These are phyloP conservation scores for Synchiropus splendidus DNA, from an alignment of 2,113 vertebrate genomes.

Conservation along the genomic window DNA sequence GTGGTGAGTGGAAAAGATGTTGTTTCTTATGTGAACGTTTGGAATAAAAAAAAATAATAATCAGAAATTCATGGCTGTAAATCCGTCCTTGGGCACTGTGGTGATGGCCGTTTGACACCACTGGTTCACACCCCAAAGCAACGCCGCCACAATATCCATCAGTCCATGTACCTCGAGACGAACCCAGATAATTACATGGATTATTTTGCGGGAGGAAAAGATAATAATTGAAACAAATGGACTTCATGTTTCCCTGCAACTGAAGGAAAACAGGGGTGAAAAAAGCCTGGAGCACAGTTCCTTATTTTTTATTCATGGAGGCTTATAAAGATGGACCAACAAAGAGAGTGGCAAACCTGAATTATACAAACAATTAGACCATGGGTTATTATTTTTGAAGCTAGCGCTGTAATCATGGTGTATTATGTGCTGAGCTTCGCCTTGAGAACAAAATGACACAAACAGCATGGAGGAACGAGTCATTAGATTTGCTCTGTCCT, in stretches of 20 bases:
- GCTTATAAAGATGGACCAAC: slow-evolving; percentile 12
- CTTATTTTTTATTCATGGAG: slow-evolving; percentile 33
- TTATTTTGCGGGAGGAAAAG: slow-evolving; percentile 24
- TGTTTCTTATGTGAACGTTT: slow-evolving; percentile 11
- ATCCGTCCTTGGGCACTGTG: too few relatives aligned
- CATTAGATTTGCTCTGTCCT: slow-evolving; percentile 40
- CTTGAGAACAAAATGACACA: slow-evolving; percentile 36
- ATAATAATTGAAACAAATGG: slow-evolving; percentile 49
- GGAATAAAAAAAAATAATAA: too few relatives aligned
- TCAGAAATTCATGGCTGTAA: neutral
- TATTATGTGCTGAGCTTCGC: slow-evolving; percentile 27
- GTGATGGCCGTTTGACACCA: slow-evolving; percentile 16
- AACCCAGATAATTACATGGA: slow-evolving; percentile 43
- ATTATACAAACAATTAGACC: slow-evolving; percentile 36
- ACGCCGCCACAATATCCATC: too few relatives aligned
- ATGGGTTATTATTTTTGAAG: slow-evolving; percentile 27
- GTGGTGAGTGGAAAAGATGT: too few relatives aligned
- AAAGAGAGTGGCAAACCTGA: slow-evolving; percentile 14
- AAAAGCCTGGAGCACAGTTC: slow-evolving; percentile 37
- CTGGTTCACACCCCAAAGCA: too few relatives aligned
- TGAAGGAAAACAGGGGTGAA: slow-evolving; percentile 41
- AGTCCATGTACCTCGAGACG: slow-evolving; percentile 25
- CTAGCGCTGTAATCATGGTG: slow-evolving; percentile 19
- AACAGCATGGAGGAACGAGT: slow-evolving; percentile 41
- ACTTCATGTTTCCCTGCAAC: slow-evolving; percentile 41